Evolutionary conservation across 2,888 invertebrate genomes (phyloP).

Genomic region (Antitype chi): DNA sequence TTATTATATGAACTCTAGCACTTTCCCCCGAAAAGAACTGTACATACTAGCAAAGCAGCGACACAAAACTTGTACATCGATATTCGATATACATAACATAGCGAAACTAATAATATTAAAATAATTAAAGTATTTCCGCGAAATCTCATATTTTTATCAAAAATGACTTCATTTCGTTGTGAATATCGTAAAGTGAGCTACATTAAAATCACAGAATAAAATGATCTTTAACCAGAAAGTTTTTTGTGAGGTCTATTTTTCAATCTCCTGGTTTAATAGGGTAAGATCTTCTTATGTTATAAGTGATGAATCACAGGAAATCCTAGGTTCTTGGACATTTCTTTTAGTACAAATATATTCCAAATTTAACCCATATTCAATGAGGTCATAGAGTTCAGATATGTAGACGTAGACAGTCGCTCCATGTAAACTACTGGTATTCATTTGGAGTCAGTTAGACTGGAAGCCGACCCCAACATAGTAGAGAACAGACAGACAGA

Average conservation of each 20-base stretch:
- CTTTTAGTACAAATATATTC: not conserved
- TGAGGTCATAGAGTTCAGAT: not conserved
- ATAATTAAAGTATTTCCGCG: slow-evolving; percentile 2
- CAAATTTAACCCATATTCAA: not conserved
- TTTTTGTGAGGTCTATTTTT: not conserved
- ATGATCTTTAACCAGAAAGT: not conserved
- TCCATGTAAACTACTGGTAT: not conserved
- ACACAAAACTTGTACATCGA: not conserved
- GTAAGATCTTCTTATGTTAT: not conserved
- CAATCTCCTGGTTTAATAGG: not conserved
- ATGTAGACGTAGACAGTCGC: too few relatives aligned
- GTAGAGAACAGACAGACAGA: not conserved
- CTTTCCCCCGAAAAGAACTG: not conserved
- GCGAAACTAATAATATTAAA: slow-evolving; percentile 22
- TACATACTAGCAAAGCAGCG: not conserved
- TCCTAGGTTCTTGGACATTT: not conserved
- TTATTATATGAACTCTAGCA: not conserved
- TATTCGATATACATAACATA: not conserved
- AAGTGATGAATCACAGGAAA: not conserved
- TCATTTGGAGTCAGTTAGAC: too few relatives aligned
- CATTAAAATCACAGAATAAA: not conserved
- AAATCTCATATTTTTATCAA: not conserved
- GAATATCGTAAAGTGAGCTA: not conserved
- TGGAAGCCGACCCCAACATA: not conserved
- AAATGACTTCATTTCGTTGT: not conserved